phyloP scores from a whole-genome alignment of 2,888 invertebrate species.

The Macaria liturata region DNA sequence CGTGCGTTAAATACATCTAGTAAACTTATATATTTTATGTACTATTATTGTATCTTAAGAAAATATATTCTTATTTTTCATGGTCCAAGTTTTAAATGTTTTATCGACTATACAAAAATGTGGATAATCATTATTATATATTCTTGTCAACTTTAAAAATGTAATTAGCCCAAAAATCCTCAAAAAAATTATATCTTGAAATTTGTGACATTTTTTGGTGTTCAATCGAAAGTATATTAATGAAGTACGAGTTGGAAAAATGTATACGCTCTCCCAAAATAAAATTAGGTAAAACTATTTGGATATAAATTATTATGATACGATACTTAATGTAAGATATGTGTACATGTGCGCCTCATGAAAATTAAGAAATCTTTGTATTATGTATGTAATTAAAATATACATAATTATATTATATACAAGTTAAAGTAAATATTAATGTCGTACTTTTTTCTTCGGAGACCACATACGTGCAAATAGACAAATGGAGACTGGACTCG shows the following conservation, averaged over 20 bases:
- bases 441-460: constrained; percentile 77
- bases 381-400: constrained; percentile 80
- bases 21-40: constrained; percentile 83
- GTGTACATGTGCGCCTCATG: constrained; percentile 81
- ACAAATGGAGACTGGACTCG: constrained; percentile 58
- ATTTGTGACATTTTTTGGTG: constrained; percentile 81
- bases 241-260: constrained; percentile 73
- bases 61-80: constrained; percentile 83
- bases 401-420: constrained; percentile 77
- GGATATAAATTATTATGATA: constrained; percentile 78
- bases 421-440: constrained; percentile 66
- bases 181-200: constrained; percentile 78
- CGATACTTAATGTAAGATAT: constrained; percentile 75
- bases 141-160: constrained; percentile 80
- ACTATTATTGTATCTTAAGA: constrained; percentile 83
- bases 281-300: constrained; percentile 80
- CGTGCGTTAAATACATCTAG: constrained; percentile 76
- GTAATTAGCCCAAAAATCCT: constrained; percentile 73
- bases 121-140: constrained; percentile 78
- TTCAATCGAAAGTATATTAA: constrained; percentile 79
- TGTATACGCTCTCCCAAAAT: constrained; percentile 82
- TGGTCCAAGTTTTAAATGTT: constrained; percentile 84
- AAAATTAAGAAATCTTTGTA: constrained; percentile 81
- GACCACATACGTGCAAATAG: constrained; percentile 73
- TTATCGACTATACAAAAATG: constrained; percentile 83